Evolutionary conservation across 2,113 vertebrate species (phyloP).

Genomic region (Microtus montanus): DNA sequence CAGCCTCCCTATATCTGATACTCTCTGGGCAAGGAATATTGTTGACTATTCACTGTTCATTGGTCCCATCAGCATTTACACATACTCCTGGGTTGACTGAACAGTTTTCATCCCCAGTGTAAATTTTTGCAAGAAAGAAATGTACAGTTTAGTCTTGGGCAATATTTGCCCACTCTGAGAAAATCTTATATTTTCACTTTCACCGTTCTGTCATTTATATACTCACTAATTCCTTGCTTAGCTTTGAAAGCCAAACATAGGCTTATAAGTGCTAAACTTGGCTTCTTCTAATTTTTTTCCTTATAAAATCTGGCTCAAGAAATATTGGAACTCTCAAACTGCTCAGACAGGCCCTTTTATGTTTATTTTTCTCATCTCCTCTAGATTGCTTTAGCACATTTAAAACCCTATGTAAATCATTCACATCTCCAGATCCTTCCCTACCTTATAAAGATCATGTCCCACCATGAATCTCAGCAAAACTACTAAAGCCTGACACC

Average conservation of each 20-base stretch:
- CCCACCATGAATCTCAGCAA: neutral
- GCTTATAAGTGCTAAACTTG: neutral
- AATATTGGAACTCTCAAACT: neutral
- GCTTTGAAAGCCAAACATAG: neutral
- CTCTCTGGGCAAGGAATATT: neutral
- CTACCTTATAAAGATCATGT: too few species aligned
- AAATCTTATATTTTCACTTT: neutral
- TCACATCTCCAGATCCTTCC: neutral
- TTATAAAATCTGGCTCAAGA: neutral
- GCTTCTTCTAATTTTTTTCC: neutral
- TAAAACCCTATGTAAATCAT: neutral
- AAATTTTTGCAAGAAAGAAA: neutral
- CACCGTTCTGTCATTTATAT: neutral
- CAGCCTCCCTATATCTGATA: neutral
- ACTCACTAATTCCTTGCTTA: neutral
- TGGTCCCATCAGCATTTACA: neutral
- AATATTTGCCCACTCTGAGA: neutral
- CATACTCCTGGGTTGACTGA: too few species aligned
- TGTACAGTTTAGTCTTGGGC: neutral
- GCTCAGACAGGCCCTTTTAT: neutral
- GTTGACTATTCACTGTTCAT: neutral
- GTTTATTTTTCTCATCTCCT: neutral
- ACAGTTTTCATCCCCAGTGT: neutral
- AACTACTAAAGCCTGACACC: neutral
- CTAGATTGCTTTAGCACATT: neutral